Conservation (phyloP, 2,888 invertebrate species). For the Balanococcus diminutus region DNA sequence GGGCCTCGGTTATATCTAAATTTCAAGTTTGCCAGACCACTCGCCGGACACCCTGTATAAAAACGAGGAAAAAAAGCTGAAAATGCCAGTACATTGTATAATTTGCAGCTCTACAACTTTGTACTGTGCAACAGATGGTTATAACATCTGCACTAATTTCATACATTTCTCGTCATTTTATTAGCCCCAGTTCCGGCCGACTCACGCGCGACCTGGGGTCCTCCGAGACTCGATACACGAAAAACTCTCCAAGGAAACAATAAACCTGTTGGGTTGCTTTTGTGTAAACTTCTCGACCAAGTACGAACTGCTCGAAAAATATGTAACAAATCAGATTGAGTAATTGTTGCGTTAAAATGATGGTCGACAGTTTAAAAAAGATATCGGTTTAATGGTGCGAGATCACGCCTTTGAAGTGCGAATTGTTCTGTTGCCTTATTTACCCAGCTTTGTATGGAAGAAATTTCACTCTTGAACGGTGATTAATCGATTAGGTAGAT, state of each 20-base stretch:
- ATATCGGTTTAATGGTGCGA: constrained; percentile 33
- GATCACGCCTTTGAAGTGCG: constrained; percentile 37
- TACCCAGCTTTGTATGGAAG: no score
- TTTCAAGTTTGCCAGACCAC: no score
- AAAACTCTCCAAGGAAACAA: constrained; percentile 31
- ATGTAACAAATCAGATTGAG: constrained; percentile 32
- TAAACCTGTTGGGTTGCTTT: constrained; percentile 33
- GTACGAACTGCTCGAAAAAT: not conserved
- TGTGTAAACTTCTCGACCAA: not conserved
- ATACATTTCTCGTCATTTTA: constrained; percentile 15
- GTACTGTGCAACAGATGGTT: constrained; percentile 11
- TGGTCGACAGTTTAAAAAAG: not conserved
- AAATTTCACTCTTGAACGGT: constrained; percentile 23
- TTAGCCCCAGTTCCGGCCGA: constrained; percentile 25
- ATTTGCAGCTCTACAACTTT: not conserved
- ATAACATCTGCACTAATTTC: constrained; percentile 37
- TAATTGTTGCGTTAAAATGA: constrained; percentile 41
- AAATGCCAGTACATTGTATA: not conserved
- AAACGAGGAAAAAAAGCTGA: not conserved
- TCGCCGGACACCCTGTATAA: no score
- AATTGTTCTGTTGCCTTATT: not conserved
- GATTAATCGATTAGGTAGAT: constrained; percentile 24
- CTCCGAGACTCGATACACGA: not conserved
- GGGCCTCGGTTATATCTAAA: no score
- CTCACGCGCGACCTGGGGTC: constrained; percentile 19